Conservation (phyloP, 2,113 vertebrate species). For the Ptilorrhoa leucosticta region DNA sequence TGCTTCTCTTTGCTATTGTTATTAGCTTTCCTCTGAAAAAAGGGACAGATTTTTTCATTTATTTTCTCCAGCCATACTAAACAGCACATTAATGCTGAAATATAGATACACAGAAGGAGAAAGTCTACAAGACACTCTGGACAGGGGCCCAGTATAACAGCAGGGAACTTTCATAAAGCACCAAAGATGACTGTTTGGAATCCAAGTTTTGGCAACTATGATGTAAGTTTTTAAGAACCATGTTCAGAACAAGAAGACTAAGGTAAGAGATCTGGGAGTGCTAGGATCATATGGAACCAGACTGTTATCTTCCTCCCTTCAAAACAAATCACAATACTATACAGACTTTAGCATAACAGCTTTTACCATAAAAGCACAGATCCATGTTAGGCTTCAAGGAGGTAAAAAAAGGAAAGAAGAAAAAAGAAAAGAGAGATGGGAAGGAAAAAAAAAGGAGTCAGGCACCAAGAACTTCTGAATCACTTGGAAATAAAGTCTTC, state of each 20-base stretch:
- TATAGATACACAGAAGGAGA: neutral
- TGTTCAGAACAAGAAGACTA: neutral
- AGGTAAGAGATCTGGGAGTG: neutral
- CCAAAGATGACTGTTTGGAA: neutral
- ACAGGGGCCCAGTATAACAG: neutral
- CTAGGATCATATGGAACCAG: neutral
- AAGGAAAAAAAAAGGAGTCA: neutral
- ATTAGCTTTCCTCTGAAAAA: neutral
- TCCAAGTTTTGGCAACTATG: neutral
- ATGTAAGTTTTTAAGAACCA: neutral
- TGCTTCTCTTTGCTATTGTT: neutral
- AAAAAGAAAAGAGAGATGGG: neutral
- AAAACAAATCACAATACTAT: neutral
- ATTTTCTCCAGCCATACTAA: neutral
- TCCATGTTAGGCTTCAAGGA: neutral
- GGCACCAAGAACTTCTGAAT: neutral
- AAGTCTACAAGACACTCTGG: neutral
- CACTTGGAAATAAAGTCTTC: neutral
- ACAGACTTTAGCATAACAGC: neutral
- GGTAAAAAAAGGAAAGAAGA: rapidly evolving
- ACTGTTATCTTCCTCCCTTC: neutral
- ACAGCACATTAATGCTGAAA: neutral
- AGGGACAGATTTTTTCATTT: neutral
- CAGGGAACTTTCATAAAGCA: neutral
- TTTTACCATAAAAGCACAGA: neutral